A percentile compares a stretch with the other conserved stretches of the same genome.
Evolutionary conservation across 2,113 vertebrate species (phyloP).

Genomic region (Astur gentilis): DNA sequence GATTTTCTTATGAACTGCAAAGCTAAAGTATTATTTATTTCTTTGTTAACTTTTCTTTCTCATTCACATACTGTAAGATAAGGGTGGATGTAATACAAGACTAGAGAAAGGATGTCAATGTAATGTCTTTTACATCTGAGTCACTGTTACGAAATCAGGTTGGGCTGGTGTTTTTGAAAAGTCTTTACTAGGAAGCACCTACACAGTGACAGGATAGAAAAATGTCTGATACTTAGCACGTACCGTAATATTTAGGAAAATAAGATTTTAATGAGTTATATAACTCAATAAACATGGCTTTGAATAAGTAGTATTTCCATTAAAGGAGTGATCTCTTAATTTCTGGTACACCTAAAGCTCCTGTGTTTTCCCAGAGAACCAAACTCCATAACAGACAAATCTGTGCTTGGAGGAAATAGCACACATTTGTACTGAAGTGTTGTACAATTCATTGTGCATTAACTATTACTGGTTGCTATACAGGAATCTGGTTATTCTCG

Average conservation of each 20-base stretch:
- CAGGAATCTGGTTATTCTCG: background rate
- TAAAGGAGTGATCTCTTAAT: background rate
- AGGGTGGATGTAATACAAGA: background rate
- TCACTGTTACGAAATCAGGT: background rate
- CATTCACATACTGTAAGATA: background rate
- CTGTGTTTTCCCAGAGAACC: background rate
- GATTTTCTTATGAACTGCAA: background rate
- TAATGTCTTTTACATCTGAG: background rate
- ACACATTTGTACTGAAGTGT: background rate
- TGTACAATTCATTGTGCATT: background rate
- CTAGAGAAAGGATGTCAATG: background rate
- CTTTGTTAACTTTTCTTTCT: background rate
- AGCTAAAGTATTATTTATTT: background rate
- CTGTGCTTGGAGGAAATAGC: background rate
- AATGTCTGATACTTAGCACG: background rate
- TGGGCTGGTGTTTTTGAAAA: background rate
- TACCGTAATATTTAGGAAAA: background rate
- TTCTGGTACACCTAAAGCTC: background rate
- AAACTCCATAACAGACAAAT: background rate
- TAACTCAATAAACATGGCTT: background rate
- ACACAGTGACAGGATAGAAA: background rate
- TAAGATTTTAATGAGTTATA: background rate
- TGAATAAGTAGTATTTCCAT: background rate
- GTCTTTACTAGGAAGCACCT: background rate
- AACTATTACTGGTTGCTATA: background rate